phyloP scores from a whole-genome alignment of 2,888 invertebrate genomes.

The Parnassius orleans region DNA sequence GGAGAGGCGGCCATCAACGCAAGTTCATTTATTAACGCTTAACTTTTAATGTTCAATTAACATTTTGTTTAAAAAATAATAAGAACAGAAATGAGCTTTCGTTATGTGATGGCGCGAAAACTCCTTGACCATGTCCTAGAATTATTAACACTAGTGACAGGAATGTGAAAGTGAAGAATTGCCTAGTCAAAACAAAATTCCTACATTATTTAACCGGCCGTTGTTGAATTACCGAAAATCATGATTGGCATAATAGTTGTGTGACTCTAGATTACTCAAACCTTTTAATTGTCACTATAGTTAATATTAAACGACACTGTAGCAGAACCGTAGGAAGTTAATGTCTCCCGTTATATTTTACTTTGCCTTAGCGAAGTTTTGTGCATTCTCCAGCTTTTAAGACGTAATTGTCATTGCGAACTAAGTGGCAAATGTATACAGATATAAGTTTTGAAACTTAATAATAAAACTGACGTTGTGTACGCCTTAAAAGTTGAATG shows the following conservation, averaged over 20 bases:
- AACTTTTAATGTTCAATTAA: too few relatives aligned
- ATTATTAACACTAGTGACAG: slow-evolving; percentile 32
- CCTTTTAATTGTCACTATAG: slow-evolving; percentile 30
- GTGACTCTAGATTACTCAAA: slow-evolving; percentile 20
- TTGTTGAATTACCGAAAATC: slow-evolving; percentile 10
- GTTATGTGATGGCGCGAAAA: slow-evolving; percentile 23
- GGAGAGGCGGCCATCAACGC: slow-evolving; percentile 21
- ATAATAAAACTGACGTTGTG: neutral
- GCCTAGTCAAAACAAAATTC: slow-evolving; percentile 10
- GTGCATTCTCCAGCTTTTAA: slow-evolving; percentile 35
- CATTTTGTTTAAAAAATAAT: too few relatives aligned
- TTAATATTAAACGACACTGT: slow-evolving; percentile 29
- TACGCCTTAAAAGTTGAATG: slow-evolving; percentile 33
- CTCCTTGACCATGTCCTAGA: slow-evolving; percentile 29
- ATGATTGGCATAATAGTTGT: slow-evolving; percentile 22
- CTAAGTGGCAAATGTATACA: neutral
- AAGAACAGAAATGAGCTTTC: slow-evolving; percentile 12
- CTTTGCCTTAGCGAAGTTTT: slow-evolving; percentile 26
- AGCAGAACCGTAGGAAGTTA: slow-evolving; percentile 27
- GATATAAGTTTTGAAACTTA: slow-evolving; percentile 4
- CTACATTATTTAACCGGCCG: neutral
- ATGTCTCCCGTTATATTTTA: slow-evolving; percentile 28
- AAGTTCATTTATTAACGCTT: slow-evolving; percentile 13
- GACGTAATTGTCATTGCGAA: slow-evolving; percentile 32
- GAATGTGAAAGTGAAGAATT: neutral